Percentiles rank a stretch among this genome's conserved stretches.
These are phyloP conservation scores for Thera obeliscata DNA, from an alignment of 2,888 invertebrate genomes.

Conservation along the genomic window DNA sequence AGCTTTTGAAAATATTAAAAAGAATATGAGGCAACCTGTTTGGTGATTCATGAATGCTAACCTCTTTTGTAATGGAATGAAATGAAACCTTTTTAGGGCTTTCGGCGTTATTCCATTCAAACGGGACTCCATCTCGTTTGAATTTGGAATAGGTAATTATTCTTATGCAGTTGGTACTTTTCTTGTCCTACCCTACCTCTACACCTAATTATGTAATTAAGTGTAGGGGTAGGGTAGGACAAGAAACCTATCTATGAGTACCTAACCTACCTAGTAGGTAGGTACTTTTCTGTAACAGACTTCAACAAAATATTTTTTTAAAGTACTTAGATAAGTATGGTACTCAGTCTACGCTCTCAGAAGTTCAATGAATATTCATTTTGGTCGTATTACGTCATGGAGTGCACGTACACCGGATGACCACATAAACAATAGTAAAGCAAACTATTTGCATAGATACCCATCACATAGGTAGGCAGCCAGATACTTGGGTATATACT, in stretches of 20 bases:
- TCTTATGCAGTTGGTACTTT: too few relatives aligned
- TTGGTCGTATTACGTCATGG: slow-evolving; percentile 39
- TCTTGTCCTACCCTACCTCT: too few relatives aligned
- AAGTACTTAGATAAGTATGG: background rate
- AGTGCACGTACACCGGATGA: slow-evolving; percentile 38
- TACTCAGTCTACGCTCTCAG: slow-evolving; percentile 11
- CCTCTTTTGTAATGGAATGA: slow-evolving; percentile 37
- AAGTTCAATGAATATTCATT: slow-evolving; percentile 35
- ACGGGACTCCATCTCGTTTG: background rate
- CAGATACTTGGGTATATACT: slow-evolving; percentile 11
- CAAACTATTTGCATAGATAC: slow-evolving; percentile 36
- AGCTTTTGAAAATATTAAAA: slow-evolving; percentile 35
- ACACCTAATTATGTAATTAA: too few relatives aligned
- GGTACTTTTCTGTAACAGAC: too few relatives aligned
- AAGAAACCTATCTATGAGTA: too few relatives aligned
- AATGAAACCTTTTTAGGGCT: slow-evolving; percentile 32
- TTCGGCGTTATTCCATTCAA: background rate
- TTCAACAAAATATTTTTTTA: too few relatives aligned
- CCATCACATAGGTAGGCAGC: slow-evolving; percentile 25
- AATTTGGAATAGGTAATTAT: background rate
- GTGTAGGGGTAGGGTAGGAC: too few relatives aligned
- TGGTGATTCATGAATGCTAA: slow-evolving; percentile 42
- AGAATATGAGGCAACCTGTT: slow-evolving; percentile 41
- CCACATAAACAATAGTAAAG: slow-evolving; percentile 45
- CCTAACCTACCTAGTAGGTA: too few relatives aligned